Evolutionary conservation across 2,113 vertebrate species (phyloP), one percentile per base, ranked within the genome.

Genomic region (Syngnathus scovelli): DNA sequence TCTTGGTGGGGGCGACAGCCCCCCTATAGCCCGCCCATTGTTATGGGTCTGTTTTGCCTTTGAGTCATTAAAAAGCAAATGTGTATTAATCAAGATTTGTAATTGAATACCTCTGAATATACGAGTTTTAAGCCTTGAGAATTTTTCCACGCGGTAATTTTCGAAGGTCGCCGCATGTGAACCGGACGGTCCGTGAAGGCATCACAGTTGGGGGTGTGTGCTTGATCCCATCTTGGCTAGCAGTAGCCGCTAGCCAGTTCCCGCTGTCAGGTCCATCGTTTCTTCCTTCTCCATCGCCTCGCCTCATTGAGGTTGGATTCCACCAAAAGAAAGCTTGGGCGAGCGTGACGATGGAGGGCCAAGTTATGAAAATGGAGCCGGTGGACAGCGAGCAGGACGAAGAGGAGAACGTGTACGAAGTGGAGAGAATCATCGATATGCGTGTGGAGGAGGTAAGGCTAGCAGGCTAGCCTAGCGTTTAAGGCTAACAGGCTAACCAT

Each of bases 361-460:
- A 85, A 64, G 19, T 61, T 0, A 86, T 84, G 2, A 88, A 81
- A 67, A 71, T 82, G 6, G 92, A 92, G 27, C 85, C 82, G 0
- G 83, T 85, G 69, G 89, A 94, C 68, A 91, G 93, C 69, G 92
- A 92, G 5, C 90, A 92, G 37, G 93, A 95, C 61, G 92, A 92
- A 21, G 94, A 88, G 3, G 94, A 94, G 55, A 93, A 95, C 51
- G 93, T 96, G 5, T 98, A 95, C 81, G 96, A 98, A 80, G 96
- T 98, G 93, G 96, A 98, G 86, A 89, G 87, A 82, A 98, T 98
- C 84, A 92, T 98, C 68, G 96, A 98, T 88, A 88, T 94, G 92
- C 94, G 94, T 66, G 90, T 82, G 13, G 93, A 94, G 46, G 94
- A 91, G 91, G 96, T 97, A 87, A 88, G 18, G 52, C 33, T 69